A percentile compares a stretch with the other conserved stretches of the same genome.
phyloP scores from a whole-genome alignment of 1,140 invertebrate species.

The Pentalonia nigronervosa region DNA sequence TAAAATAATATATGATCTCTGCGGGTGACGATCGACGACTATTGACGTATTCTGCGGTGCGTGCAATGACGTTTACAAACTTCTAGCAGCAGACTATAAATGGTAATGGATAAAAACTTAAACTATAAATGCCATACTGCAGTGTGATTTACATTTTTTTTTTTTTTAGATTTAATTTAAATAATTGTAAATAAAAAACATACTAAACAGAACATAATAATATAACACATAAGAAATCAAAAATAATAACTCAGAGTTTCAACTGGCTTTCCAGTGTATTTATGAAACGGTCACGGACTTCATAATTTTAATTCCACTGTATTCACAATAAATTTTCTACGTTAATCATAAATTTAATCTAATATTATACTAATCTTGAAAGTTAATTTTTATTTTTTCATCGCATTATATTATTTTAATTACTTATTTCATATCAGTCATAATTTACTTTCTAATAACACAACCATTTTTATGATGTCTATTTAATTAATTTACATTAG shows the following conservation, averaged over 20 bases:
- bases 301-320: too few relatives aligned
- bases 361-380: too few relatives aligned
- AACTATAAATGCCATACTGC: background rate
- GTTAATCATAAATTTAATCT: too few relatives aligned
- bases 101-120: too few relatives aligned
- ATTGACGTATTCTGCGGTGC: background rate
- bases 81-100: background rate
- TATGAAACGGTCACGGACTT: background rate
- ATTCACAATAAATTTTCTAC: too few relatives aligned
- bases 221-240: background rate
- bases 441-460: background rate
- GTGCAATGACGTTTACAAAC: background rate
- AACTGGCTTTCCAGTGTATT: too few relatives aligned
- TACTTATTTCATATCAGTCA: background rate
- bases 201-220: too few relatives aligned
- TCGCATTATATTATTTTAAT: background rate
- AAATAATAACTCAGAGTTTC: too few relatives aligned
- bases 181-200: background rate
- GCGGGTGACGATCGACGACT: background rate
- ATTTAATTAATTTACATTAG: too few relatives aligned
- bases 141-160: background rate
- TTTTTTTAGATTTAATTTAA: background rate
- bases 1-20: too few relatives aligned
- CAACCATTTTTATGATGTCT: too few relatives aligned
- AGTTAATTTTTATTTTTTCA: too few relatives aligned